A percentile compares a stretch with the other conserved stretches of the same genome.
Conservation (phyloP, 2,113 vertebrate genomes). For the Phylloscopus whistleri region DNA sequence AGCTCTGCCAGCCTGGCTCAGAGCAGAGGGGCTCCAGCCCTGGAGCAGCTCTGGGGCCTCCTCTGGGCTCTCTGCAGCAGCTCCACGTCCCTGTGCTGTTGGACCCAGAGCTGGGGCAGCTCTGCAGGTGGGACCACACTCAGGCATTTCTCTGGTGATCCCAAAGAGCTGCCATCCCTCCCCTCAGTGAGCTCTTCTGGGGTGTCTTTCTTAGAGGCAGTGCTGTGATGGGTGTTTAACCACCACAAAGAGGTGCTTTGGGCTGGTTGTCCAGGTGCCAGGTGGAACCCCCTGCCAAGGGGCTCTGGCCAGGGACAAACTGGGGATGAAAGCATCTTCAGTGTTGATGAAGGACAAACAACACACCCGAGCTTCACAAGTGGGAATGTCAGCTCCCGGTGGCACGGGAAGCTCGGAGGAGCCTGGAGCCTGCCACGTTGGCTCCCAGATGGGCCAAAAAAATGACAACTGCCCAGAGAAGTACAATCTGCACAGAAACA, state of each 20-base stretch:
- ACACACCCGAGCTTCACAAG: fast-evolving
- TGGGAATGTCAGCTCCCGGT: background rate
- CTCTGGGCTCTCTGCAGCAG: background rate
- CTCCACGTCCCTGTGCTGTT: fast-evolving
- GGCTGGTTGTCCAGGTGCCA: background rate
- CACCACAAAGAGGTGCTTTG: fast-evolving
- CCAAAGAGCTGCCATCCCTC: background rate
- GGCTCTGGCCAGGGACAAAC: background rate
- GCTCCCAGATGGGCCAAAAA: background rate
- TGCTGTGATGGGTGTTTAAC: fast-evolving
- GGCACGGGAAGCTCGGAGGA: fast-evolving
- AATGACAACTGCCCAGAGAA: background rate
- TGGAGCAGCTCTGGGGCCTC: fast-evolving
- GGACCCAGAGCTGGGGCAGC: background rate
- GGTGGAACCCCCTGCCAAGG: background rate
- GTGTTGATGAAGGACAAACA: fast-evolving
- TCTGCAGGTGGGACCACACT: background rate
- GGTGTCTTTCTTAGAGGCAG: background rate
- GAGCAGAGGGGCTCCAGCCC: background rate
- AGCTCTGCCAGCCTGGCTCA: background rate
- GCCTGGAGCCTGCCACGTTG: fast-evolving
- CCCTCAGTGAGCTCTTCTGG: background rate
- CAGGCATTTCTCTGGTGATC: too few relatives aligned
- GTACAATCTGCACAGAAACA: background rate
- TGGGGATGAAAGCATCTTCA: background rate